These are phyloP conservation scores for Ophion ventricosus DNA, from an alignment of 2,888 invertebrate species.

Conservation along the genomic window DNA sequence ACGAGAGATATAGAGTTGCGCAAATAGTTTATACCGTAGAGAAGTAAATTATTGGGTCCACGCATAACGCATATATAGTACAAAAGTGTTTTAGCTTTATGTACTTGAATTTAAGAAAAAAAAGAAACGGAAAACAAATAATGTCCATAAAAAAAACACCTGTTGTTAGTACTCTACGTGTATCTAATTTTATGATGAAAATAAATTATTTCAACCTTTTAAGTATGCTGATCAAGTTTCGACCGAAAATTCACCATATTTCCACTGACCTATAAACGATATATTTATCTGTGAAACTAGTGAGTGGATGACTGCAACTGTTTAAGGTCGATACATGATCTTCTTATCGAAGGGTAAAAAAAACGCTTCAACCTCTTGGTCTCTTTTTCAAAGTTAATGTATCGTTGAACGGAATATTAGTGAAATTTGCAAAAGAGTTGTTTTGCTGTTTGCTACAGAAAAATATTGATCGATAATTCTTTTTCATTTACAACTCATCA, in stretches of 20 bases:
- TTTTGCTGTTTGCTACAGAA: too few relatives aligned
- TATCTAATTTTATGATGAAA: slow-evolving; percentile 71
- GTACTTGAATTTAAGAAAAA: slow-evolving; percentile 68
- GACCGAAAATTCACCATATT: too few relatives aligned
- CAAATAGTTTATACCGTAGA: slow-evolving; percentile 70
- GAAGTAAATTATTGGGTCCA: slow-evolving; percentile 79
- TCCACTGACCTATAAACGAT: too few relatives aligned
- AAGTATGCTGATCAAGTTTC: slow-evolving; percentile 3
- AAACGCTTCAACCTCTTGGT: too few relatives aligned
- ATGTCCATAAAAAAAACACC: slow-evolving; percentile 41
- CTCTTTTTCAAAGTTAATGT: too few relatives aligned
- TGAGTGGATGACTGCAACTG: too few relatives aligned
- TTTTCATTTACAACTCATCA: slow-evolving; percentile 2
- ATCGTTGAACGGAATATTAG: too few relatives aligned
- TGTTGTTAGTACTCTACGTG: slow-evolving; percentile 70
- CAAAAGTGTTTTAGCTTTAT: slow-evolving; percentile 82
- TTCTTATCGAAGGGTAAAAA: too few relatives aligned
- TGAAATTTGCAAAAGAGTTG: too few relatives aligned
- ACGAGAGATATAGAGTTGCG: slow-evolving; percentile 52
- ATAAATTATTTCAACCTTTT: slow-evolving; percentile 72
- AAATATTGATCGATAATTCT: slow-evolving; percentile 19
- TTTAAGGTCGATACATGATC: too few relatives aligned
- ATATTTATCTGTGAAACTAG: too few relatives aligned
- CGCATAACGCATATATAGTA: slow-evolving; percentile 76
- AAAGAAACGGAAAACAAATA: slow-evolving; percentile 41